These are phyloP conservation scores for Drosophila ochracea DNA, from an alignment of 2,888 invertebrate species.

Conservation along the genomic window DNA sequence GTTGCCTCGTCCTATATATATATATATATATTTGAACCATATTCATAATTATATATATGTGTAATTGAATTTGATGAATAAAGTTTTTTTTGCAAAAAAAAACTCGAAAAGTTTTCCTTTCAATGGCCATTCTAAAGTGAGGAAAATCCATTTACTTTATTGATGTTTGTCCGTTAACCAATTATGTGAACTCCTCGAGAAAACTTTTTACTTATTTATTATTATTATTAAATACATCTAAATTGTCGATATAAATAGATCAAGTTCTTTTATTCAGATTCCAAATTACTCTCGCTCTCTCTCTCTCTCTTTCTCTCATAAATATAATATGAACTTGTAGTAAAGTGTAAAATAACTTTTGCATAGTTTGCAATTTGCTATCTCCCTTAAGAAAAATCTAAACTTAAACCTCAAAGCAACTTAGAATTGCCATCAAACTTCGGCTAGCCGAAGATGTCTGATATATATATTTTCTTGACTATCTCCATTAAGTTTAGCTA, in stretches of 20 bases:
- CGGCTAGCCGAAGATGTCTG: slow-evolving; percentile 31
- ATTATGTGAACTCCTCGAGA: background rate
- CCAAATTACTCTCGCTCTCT: background rate
- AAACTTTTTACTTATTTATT: background rate
- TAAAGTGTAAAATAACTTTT: background rate
- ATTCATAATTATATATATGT: slow-evolving; percentile 39
- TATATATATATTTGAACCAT: slow-evolving; percentile 25
- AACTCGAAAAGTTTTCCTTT: slow-evolving; percentile 6
- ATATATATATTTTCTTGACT: slow-evolving; percentile 8
- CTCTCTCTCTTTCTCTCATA: background rate
- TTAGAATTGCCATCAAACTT: slow-evolving; percentile 39
- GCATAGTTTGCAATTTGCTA: background rate
- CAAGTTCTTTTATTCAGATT: background rate
- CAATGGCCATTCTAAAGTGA: slow-evolving; percentile 23
- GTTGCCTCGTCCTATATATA: slow-evolving; percentile 22
- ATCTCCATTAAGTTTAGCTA: slow-evolving; percentile 15
- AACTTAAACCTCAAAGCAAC: background rate
- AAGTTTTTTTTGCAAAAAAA: slow-evolving; percentile 59
- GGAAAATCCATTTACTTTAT: background rate
- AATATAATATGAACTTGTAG: too few species aligned
- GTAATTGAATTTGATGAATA: slow-evolving; percentile 65
- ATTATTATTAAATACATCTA: background rate
- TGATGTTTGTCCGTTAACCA: background rate
- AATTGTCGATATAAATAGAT: background rate
- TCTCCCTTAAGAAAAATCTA: background rate